Conservation (phyloP, 1,140 invertebrate species). For the Mizuhopecten yessoensis region DNA sequence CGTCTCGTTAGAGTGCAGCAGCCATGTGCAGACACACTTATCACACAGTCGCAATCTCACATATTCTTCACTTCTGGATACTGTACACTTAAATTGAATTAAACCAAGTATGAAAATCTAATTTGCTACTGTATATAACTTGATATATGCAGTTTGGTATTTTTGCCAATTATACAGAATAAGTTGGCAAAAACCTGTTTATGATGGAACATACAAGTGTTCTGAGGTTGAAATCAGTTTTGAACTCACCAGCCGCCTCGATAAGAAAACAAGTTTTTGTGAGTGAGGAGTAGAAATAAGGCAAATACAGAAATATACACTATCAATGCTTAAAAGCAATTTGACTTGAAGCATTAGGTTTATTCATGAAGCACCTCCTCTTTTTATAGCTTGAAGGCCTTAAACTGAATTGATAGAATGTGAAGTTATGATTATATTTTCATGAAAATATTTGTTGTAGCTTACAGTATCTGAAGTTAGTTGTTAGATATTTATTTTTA, state of each 20-base stretch:
- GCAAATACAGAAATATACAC: background rate
- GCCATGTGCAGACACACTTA: constrained; percentile 31
- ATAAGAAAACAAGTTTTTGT: background rate
- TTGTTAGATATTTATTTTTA: too few relatives aligned
- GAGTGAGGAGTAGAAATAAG: background rate
- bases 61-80: background rate
- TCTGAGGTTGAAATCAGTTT: background rate
- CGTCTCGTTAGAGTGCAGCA: background rate
- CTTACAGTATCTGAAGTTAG: background rate
- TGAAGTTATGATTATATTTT: background rate
- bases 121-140: constrained; percentile 7
- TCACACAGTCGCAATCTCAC: background rate
- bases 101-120: constrained; percentile 11
- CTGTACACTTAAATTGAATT: constrained; percentile 25
- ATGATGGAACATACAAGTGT: background rate
- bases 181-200: background rate
- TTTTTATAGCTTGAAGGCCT: background rate
- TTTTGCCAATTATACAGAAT: constrained; percentile 20
- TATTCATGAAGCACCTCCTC: background rate
- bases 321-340: background rate
- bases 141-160: background rate
- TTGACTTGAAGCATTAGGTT: background rate
- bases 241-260: background rate
- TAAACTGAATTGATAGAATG: background rate
- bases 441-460: background rate